A percentile compares a stretch with the other conserved stretches of the same genome.
Evolutionary conservation across 2,888 invertebrate genomes (phyloP).

Genomic region (Aleiodes testaceus): DNA sequence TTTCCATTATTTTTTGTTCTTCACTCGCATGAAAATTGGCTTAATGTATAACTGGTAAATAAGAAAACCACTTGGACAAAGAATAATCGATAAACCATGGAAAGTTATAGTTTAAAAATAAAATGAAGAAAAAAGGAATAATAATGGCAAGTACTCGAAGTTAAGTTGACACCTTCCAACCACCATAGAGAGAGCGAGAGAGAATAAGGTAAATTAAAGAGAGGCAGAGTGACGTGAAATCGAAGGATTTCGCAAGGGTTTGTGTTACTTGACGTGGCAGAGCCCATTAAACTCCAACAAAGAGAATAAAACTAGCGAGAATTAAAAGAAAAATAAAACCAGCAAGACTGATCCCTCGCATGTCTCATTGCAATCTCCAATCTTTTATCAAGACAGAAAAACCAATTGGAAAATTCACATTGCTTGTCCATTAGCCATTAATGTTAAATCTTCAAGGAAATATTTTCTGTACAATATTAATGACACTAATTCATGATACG

Average conservation of each 20-base stretch:
- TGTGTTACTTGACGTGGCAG: slow-evolving; percentile 46
- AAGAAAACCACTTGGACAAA: slow-evolving; percentile 15
- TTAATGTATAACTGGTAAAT: not conserved
- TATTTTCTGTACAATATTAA: slow-evolving; percentile 4
- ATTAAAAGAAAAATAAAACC: slow-evolving; percentile 38
- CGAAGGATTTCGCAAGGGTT: slow-evolving; percentile 56
- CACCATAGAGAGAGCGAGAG: slow-evolving; percentile 50
- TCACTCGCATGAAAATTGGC: slow-evolving; percentile 18
- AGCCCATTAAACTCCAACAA: slow-evolving; percentile 43
- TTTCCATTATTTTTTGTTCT: slow-evolving; percentile 30
- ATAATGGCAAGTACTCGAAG: slow-evolving; percentile 48
- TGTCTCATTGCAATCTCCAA: slow-evolving; percentile 62
- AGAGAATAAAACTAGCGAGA: slow-evolving; percentile 14
- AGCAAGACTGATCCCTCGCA: slow-evolving; percentile 55
- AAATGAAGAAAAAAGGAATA: slow-evolving; percentile 20
- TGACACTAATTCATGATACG: slow-evolving; percentile 26
- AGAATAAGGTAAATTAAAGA: slow-evolving; percentile 61
- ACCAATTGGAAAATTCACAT: slow-evolving; percentile 17
- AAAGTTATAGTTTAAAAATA: slow-evolving; percentile 51
- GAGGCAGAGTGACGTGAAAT: slow-evolving; percentile 53
- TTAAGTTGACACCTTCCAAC: slow-evolving; percentile 63
- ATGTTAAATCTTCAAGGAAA: slow-evolving; percentile 37
- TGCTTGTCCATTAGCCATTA: slow-evolving; percentile 37
- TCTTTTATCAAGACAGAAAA: slow-evolving; percentile 52
- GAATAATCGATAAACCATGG: slow-evolving; percentile 27